A percentile compares a stretch with the other conserved stretches of the same genome.
Conservation (phyloP, 2,797 vertebrate species). For the Arnoldichthys spilopterus region DNA sequence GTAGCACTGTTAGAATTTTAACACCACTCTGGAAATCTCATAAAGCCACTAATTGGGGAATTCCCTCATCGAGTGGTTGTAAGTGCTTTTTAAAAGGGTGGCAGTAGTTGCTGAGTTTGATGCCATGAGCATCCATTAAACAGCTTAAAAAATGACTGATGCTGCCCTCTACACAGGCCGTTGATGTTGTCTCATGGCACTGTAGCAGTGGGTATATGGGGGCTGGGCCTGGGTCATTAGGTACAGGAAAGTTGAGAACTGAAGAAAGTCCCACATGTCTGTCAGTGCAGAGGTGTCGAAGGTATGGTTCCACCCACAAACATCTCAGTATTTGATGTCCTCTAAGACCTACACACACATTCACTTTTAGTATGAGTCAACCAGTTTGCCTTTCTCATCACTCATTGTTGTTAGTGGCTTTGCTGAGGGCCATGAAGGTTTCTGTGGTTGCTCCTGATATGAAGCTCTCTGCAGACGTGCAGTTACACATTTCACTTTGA, state of each 20-base stretch:
- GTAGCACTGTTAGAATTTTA: constrained; percentile 25
- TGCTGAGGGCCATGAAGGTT: constrained; percentile 60
- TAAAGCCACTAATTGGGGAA: constrained; percentile 55
- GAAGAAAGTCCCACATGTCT: constrained; percentile 60
- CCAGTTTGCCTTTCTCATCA: constrained; percentile 24
- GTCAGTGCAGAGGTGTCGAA: constrained; percentile 49
- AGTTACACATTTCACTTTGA: constrained; percentile 48
- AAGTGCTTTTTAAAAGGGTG: constrained; percentile 34
- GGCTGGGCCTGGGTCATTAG: constrained; percentile 45
- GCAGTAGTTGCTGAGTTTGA: constrained; percentile 35
- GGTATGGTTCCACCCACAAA: constrained; percentile 51
- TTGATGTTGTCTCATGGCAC: background rate
- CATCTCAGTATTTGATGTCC: constrained; percentile 51
- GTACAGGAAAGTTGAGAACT: constrained; percentile 57
- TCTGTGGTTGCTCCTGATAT: constrained; percentile 54
- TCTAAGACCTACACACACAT: constrained; percentile 55
- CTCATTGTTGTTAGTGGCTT: constrained; percentile 55
- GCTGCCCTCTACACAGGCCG: background rate
- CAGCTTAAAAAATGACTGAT: background rate
- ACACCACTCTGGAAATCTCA: constrained; percentile 55
- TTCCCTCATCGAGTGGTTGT: constrained; percentile 46
- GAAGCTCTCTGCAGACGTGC: constrained; percentile 41
- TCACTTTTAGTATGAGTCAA: constrained; percentile 67
- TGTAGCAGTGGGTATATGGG: constrained; percentile 19
- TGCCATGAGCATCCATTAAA: background rate